Conservation (phyloP, 2,888 invertebrate species). For the Eilema caniola region DNA sequence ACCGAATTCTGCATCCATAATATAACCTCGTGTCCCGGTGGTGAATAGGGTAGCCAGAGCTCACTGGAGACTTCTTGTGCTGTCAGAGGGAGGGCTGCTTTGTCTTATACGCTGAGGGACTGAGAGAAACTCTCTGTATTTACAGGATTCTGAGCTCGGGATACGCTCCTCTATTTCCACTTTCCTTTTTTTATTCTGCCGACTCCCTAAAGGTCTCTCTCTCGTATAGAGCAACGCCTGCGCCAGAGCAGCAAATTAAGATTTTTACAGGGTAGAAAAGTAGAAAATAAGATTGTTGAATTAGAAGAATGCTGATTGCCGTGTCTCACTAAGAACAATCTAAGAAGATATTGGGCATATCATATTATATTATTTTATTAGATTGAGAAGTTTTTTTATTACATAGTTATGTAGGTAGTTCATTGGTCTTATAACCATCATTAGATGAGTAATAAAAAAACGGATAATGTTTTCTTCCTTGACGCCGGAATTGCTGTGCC, state of each 20-base stretch:
- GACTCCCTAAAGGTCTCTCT: neutral
- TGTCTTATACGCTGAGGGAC: no score
- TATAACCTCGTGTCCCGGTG: no score
- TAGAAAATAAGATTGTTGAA: neutral
- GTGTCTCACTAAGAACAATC: no score
- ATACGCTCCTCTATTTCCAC: neutral
- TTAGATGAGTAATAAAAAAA: slow-evolving; percentile 17
- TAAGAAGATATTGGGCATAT: no score
- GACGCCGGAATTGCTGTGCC: slow-evolving; percentile 3
- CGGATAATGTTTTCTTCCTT: slow-evolving; percentile 2
- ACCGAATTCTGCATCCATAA: no score
- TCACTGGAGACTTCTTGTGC: no score
- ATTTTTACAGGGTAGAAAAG: neutral
- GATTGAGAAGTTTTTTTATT: neutral
- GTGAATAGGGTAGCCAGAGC: no score
- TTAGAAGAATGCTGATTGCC: neutral
- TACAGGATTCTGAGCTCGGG: no score
- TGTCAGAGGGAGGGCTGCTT: no score
- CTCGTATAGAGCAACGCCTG: no score
- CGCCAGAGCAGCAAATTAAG: neutral
- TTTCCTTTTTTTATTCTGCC: neutral
- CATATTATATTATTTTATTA: neutral
- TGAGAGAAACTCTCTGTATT: no score
- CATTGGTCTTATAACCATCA: slow-evolving; percentile 18
- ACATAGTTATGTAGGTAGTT: slow-evolving; percentile 1